Evolutionary conservation across 2,113 vertebrate species (phyloP).

Genomic region (Myiagra hebetior): DNA sequence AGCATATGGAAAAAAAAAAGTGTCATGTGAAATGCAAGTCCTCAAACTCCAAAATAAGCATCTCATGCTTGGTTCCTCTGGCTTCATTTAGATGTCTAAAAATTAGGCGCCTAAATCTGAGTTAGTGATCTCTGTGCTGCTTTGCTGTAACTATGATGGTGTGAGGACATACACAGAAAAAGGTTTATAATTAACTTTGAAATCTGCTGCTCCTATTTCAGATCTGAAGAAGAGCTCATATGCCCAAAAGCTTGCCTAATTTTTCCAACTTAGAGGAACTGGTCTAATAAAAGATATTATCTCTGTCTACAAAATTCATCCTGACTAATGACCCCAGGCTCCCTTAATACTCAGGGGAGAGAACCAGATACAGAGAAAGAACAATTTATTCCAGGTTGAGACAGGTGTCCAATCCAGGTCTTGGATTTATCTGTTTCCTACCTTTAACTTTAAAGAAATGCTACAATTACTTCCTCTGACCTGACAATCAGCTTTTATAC

Average conservation of each 20-base stretch:
- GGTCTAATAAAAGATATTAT: slow-evolving; percentile 37
- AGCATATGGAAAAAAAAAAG: not conserved
- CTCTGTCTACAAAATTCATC: not conserved
- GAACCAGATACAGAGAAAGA: not conserved
- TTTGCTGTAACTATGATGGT: slow-evolving; percentile 2
- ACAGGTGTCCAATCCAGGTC: not conserved
- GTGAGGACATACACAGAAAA: not conserved
- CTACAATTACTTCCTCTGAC: not conserved
- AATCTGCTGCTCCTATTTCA: slow-evolving; percentile 44
- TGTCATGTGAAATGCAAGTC: not conserved
- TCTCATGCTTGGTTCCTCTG: not conserved
- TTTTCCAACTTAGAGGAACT: slow-evolving; percentile 38
- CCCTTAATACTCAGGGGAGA: not conserved
- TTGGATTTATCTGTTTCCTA: not conserved
- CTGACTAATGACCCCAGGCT: not conserved
- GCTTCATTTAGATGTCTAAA: slow-evolving; percentile 14
- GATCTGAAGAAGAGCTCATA: slow-evolving; percentile 5
- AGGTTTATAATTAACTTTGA: slow-evolving; percentile 53
- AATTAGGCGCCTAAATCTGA: slow-evolving; percentile 37
- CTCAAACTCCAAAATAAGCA: not conserved
- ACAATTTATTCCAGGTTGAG: not conserved
- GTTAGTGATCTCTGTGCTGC: not conserved
- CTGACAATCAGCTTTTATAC: not conserved
- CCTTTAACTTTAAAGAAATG: not conserved
- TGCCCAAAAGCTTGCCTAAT: not conserved